Evolutionary conservation across 2,888 invertebrate species (phyloP).

Genomic region (Mythimna impura): DNA sequence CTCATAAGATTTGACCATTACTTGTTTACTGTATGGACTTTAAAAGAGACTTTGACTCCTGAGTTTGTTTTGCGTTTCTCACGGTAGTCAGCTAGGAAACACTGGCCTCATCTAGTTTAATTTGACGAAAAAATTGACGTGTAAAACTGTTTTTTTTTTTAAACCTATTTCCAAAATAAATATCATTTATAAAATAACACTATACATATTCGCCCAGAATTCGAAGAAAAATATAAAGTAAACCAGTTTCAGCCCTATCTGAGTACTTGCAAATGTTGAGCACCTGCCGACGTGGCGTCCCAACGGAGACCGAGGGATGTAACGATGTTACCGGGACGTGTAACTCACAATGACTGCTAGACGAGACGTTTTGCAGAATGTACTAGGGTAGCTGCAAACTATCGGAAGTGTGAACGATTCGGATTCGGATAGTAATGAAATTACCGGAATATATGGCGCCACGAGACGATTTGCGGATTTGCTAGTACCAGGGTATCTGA

Average conservation of each 20-base stretch:
- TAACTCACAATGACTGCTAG: constrained; percentile 5
- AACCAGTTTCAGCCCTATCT: constrained; percentile 30
- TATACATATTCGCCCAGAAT: background rate
- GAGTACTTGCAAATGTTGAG: constrained; percentile 7
- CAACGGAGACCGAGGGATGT: constrained; percentile 11
- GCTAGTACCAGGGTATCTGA: constrained; percentile 7
- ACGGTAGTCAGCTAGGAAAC: too few species aligned
- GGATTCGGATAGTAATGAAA: background rate
- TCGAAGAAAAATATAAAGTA: background rate
- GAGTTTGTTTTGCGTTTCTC: too few species aligned
- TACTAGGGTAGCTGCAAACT: background rate
- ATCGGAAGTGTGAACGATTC: background rate
- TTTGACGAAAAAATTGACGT: too few species aligned
- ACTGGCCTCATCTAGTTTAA: too few species aligned
- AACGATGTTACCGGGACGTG: constrained; percentile 40
- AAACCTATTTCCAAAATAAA: too few species aligned
- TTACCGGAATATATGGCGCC: constrained; percentile 11
- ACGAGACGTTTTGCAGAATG: background rate
- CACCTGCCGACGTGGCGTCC: constrained; percentile 39
- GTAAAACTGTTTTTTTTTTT: too few species aligned
- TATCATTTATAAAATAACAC: background rate
- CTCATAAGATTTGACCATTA: too few species aligned
- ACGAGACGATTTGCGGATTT: background rate
- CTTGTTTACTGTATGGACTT: too few species aligned
- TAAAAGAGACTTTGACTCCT: too few species aligned